Conservation (phyloP, 2,888 invertebrate species). For the Clanis bilineata region DNA sequence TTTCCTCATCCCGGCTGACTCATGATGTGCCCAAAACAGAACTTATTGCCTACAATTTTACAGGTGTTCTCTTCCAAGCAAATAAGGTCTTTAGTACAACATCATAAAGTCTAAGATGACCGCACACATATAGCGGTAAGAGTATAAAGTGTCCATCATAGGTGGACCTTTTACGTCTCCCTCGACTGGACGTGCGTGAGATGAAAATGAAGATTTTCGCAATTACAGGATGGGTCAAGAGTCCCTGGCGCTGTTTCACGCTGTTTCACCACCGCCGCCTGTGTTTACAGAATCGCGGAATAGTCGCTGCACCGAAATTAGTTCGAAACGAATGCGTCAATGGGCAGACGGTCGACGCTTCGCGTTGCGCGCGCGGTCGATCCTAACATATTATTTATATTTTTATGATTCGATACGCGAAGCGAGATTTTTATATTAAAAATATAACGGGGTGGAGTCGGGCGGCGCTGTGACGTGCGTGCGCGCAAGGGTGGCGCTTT, state of each 20-base stretch:
- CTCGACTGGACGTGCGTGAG: slow-evolving; percentile 32
- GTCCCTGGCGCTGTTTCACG: slow-evolving; percentile 55
- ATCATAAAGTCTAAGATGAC: slow-evolving; percentile 22
- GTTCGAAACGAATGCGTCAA: slow-evolving; percentile 80
- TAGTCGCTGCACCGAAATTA: slow-evolving; percentile 80
- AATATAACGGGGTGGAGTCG: slow-evolving; percentile 59
- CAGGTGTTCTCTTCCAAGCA: slow-evolving; percentile 13
- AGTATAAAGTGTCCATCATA: slow-evolving; percentile 43
- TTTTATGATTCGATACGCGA: slow-evolving; percentile 73
- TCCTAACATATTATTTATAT: slow-evolving; percentile 74
- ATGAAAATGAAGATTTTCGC: slow-evolving; percentile 36
- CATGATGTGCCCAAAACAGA: slow-evolving; percentile 77
- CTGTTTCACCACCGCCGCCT: slow-evolving; percentile 55
- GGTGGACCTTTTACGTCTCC: slow-evolving; percentile 46
- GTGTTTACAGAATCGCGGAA: slow-evolving; percentile 81
- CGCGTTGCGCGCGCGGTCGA: slow-evolving; percentile 60
- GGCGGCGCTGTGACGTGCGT: slow-evolving; percentile 60
- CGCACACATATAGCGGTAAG: slow-evolving; percentile 8
- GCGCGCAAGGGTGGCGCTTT: slow-evolving; percentile 44
- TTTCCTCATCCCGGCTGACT: slow-evolving; percentile 78
- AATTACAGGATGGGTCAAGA: slow-evolving; percentile 46
- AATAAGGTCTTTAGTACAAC: neutral
- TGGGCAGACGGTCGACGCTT: slow-evolving; percentile 63
- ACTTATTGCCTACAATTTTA: slow-evolving; percentile 68
- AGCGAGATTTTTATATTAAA: slow-evolving; percentile 71